These are phyloP conservation scores for Lapara coniferarum DNA, from an alignment of 2,888 invertebrate species.

Conservation along the genomic window DNA sequence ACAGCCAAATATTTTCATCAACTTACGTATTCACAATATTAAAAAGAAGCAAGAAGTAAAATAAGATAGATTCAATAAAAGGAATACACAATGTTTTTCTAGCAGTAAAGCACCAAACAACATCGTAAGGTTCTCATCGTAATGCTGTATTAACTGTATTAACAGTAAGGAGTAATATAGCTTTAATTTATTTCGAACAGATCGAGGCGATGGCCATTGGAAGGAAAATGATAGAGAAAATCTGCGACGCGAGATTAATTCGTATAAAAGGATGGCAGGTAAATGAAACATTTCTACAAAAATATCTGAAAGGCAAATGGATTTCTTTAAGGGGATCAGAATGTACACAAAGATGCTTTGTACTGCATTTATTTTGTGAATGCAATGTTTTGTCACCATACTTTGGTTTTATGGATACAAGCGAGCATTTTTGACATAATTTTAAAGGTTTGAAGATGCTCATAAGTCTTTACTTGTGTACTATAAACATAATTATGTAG, in stretches of 20 bases:
- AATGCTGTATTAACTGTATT: not conserved
- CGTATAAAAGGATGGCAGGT: constrained; percentile 69
- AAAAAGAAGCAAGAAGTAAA: too few relatives aligned
- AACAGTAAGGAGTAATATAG: constrained; percentile 39
- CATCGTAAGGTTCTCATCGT: not conserved
- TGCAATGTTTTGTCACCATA: constrained; percentile 6
- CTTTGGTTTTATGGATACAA: not conserved
- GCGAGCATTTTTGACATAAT: not conserved
- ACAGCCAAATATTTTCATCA: too few relatives aligned
- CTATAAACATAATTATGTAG: too few relatives aligned
- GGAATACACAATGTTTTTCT: too few relatives aligned
- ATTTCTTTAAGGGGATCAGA: constrained; percentile 9
- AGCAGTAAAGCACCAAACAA: too few relatives aligned
- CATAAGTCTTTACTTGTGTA: too few relatives aligned
- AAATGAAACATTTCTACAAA: constrained; percentile 23
- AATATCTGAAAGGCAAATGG: not conserved
- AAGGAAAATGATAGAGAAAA: constrained; percentile 65
- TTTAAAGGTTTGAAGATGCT: not conserved
- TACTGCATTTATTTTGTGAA: constrained; percentile 18
- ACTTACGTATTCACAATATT: too few relatives aligned
- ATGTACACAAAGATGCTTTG: constrained; percentile 9
- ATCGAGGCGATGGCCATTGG: constrained; percentile 72
- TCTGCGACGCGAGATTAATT: constrained; percentile 61
- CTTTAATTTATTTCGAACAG: constrained; percentile 60
- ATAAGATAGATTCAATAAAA: too few relatives aligned